These are phyloP conservation scores for Deilephila elpenor DNA, from an alignment of 2,888 invertebrate genomes.

Conservation along the genomic window DNA sequence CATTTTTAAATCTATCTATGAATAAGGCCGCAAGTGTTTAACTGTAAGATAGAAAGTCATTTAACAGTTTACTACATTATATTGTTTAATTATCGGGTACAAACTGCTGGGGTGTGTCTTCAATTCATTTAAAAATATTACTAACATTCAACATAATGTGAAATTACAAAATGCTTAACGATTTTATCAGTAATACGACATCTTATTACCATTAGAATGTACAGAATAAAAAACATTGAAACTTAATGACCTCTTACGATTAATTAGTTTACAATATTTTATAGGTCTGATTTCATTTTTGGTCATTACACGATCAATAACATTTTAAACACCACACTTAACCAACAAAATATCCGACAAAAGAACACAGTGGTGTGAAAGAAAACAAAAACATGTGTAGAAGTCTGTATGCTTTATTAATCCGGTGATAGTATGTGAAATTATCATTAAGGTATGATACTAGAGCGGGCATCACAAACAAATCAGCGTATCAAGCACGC, in stretches of 20 bases:
- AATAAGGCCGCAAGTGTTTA: no score
- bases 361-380: not conserved
- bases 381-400: slow-evolving; percentile 13
- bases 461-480: no score
- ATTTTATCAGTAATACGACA: not conserved
- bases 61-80: no score
- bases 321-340: not conserved
- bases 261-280: not conserved
- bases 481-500: no score
- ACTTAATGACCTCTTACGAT: not conserved
- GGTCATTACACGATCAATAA: not conserved
- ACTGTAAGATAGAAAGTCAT: no score
- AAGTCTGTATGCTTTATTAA: slow-evolving; percentile 9
- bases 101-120: no score
- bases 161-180: no score
- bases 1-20: no score
- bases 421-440: slow-evolving; percentile 2
- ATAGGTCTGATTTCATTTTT: not conserved
- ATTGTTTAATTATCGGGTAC: no score
- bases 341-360: not conserved
- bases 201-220: slow-evolving; percentile 2
- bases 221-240: not conserved
- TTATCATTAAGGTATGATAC: not conserved
- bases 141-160: no score
- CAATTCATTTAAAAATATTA: no score